These are phyloP conservation scores for Itoplectis maculator DNA, from an alignment of 2,888 invertebrate genomes.

Conservation along the genomic window DNA sequence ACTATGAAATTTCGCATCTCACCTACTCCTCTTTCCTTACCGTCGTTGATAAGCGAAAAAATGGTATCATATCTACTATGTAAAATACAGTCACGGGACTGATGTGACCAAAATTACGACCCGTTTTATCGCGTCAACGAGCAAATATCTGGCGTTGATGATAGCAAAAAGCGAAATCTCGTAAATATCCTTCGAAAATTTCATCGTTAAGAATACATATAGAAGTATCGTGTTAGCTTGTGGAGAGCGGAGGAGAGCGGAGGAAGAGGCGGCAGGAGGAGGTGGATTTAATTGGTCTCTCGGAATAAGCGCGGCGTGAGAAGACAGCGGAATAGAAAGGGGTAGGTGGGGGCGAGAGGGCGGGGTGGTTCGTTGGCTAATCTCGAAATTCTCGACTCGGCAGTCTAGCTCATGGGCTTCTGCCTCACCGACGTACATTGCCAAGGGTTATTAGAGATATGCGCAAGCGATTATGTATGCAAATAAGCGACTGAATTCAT, in stretches of 20 bases:
- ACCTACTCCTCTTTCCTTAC: no score
- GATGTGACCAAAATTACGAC: background rate
- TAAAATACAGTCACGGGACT: no score
- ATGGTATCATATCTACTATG: no score
- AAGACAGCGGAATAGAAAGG: slow-evolving; percentile 53
- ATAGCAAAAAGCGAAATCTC: slow-evolving; percentile 45
- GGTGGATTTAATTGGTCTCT: slow-evolving; percentile 70
- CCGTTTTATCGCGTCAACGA: background rate
- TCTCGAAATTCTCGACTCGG: slow-evolving; percentile 66
- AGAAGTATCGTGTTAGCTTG: slow-evolving; percentile 25
- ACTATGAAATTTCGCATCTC: no score
- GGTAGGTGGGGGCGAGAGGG: no score
- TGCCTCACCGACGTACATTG: slow-evolving; percentile 45
- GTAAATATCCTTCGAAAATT: slow-evolving; percentile 61
- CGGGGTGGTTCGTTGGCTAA: slow-evolving; percentile 50
- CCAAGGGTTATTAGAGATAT: slow-evolving; percentile 71
- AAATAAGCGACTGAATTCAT: slow-evolving; percentile 76
- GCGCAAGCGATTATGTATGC: slow-evolving; percentile 75
- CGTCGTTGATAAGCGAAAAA: no score
- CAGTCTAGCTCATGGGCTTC: slow-evolving; percentile 47
- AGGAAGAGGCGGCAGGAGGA: slow-evolving; percentile 31
- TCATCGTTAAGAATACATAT: slow-evolving; percentile 52
- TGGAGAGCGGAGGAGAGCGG: background rate
- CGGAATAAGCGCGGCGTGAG: slow-evolving; percentile 69
- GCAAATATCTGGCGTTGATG: slow-evolving; percentile 49